Base-by-base conservation (phyloP, 2,888 invertebrate species). In the Campoplex capitator region DNA sequence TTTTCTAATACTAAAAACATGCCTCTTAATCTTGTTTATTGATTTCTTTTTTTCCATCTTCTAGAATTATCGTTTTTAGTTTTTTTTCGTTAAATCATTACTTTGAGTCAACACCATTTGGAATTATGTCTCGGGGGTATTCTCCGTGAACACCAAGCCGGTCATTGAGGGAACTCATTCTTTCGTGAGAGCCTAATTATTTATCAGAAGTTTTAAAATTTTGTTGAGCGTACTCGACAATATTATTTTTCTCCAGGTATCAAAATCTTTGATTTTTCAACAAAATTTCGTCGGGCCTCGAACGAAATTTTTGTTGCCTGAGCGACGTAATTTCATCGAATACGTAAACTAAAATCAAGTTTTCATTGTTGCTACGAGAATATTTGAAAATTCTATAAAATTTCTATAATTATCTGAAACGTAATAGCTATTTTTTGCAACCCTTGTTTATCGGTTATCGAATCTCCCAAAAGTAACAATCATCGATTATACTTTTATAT, bases 1-100 rank as follows among this genome's bases (percentile, higher is more conserved):
- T 62, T 54, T 54, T 18, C 54, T 51, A 35, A 28, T 78, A 80
- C 45, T 77, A 48, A 45, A 62, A 45, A 62, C 68, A 28, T 71
- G 56, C 76, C 13, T 18, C 28, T 58, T 51, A 51, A 58, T 71
- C 11, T 51, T 13, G 2, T 62, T 62, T 62, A 16, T 58, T 51
- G 32, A 1, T 32, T 45, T 32, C 23, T 6, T 58, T 71, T 42
- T 35, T 0, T 45, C 28, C 58, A 0, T 56, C 35, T 0, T 38
- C 42, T 42, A 2, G 8, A 65, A 68, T 16, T 1, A 11, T 38
- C 38, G 16, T 6, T 38, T 38, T 38, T 38, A 32, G n/a, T 62
- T 62, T 38, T 23, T 62, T 23, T 23, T 67, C 4, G 8, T 78
- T 1, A 45, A 45, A 76, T 23, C 7, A 23, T 75, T 0, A 76